These are phyloP conservation scores for Notarius quadriscutis DNA, from an alignment of 2,113 vertebrate genomes.

Conservation along the genomic window DNA sequence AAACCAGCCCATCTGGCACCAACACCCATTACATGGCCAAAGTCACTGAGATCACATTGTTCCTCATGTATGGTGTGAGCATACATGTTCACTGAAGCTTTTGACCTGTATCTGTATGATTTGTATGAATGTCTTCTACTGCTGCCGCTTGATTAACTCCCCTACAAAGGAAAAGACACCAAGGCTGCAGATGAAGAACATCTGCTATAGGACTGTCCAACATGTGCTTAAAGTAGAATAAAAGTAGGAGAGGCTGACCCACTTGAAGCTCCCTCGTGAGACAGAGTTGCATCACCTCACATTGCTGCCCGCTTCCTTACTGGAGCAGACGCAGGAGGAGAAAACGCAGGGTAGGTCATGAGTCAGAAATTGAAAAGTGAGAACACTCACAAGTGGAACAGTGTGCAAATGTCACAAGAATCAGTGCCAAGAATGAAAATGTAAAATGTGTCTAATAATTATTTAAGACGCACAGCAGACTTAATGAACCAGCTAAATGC, in stretches of 20 bases:
- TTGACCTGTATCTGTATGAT: neutral
- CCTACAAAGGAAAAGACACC: conserved; percentile 2
- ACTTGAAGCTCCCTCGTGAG: conserved; percentile 56
- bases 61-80: neutral
- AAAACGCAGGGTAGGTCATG: neutral
- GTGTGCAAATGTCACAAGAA: neutral
- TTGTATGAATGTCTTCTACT: neutral
- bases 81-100: neutral
- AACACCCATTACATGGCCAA: neutral
- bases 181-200: conserved; percentile 43
- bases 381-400: conserved; percentile 11
- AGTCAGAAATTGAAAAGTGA: neutral
- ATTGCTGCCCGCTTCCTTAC: conserved; percentile 11
- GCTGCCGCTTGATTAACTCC: neutral
- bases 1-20: neutral
- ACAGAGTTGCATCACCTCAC: conserved; percentile 24
- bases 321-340: conserved; percentile 18
- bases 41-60: neutral
- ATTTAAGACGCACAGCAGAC: neutral
- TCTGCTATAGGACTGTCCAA: conserved; percentile 48
- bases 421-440: neutral
- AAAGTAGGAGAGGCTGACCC: conserved; percentile 63
- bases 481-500: neutral
- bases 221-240: conserved; percentile 33
- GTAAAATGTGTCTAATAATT: neutral